Conservation (phyloP, 2,797 vertebrate genomes). For the Xiphorhynchus erythropygius region DNA sequence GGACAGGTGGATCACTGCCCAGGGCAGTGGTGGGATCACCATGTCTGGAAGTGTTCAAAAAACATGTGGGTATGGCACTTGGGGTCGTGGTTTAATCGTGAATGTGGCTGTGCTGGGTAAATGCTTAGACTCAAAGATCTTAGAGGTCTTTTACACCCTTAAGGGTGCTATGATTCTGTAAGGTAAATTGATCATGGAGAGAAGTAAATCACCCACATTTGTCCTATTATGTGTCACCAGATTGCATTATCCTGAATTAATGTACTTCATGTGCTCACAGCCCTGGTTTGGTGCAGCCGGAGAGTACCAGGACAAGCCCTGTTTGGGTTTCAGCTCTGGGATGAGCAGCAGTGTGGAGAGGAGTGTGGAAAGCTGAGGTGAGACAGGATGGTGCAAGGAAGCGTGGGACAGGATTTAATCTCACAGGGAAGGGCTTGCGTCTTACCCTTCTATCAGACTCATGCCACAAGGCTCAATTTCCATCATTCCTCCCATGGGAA, state of each 20-base stretch:
- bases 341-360: neutral
- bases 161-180: no score
- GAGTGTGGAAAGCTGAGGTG: neutral
- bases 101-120: neutral
- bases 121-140: neutral
- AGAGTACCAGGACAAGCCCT: accelerated
- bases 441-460: neutral
- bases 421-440: neutral
- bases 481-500: neutral
- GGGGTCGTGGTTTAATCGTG: neutral
- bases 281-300: neutral
- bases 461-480: neutral
- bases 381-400: no score
- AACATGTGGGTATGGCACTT: no score
- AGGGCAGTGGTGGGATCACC: neutral
- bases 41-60: neutral
- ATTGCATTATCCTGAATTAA: neutral
- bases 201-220: neutral
- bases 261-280: accelerated
- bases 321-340: neutral
- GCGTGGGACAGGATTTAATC: neutral
- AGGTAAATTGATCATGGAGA: neutral
- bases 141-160: neutral
- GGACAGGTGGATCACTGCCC: neutral
- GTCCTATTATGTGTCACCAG: neutral